These are phyloP conservation scores for Protophormia terraenovae DNA, from an alignment of 2,888 invertebrate species.

Conservation along the genomic window DNA sequence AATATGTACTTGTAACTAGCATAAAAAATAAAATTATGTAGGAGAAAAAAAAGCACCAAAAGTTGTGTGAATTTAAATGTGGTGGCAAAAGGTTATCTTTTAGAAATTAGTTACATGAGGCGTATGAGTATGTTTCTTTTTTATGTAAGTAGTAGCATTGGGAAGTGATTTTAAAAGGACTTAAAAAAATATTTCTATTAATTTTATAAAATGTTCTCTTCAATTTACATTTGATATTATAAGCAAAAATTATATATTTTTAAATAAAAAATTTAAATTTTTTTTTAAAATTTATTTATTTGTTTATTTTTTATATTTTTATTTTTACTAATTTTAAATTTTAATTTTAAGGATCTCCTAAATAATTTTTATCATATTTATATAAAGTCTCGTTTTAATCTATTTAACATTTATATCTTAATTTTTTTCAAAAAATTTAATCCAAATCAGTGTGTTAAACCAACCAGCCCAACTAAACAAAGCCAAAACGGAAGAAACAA, in stretches of 20 bases:
- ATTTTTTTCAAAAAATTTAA: not conserved
- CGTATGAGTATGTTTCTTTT: not conserved
- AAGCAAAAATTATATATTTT: no score
- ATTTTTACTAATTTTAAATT: no score
- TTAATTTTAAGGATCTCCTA: no score
- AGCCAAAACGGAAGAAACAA: conserved; percentile 7
- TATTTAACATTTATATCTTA: not conserved
- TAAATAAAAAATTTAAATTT: not conserved
- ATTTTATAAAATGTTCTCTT: no score
- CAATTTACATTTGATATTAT: no score
- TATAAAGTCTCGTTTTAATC: not conserved
- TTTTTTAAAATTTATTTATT: no score
- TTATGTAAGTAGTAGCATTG: not conserved
- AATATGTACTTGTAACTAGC: not conserved
- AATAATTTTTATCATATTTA: no score
- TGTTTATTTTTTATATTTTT: no score
- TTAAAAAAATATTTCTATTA: not conserved
- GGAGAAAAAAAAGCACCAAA: not conserved
- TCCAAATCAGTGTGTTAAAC: not conserved
- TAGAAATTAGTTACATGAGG: not conserved
- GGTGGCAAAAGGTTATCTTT: conserved; percentile 15
- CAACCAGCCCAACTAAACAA: not conserved
- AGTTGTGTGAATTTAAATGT: not conserved
- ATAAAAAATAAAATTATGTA: not conserved
- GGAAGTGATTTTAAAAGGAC: not conserved